Conservation (phyloP, 2,797 vertebrate genomes). For the Tragopan temminckii region DNA sequence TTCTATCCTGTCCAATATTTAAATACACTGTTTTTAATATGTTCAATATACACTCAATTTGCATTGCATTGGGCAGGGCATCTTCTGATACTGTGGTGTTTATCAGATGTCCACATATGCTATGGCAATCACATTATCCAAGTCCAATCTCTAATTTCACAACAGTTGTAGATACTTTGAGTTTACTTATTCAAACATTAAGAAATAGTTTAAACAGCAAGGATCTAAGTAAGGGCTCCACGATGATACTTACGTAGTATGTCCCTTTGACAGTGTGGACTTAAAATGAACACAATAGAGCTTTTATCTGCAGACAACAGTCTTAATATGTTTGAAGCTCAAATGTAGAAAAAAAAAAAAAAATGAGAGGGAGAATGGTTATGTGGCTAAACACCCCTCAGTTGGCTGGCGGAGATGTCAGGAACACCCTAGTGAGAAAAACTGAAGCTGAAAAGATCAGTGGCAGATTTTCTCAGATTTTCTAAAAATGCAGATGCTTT, state of each 20-base stretch:
- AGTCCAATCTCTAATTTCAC: not conserved
- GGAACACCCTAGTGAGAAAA: slow-evolving; percentile 6
- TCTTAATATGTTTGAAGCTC: not conserved
- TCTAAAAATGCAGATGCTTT: slow-evolving; percentile 29
- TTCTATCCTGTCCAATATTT: not conserved
- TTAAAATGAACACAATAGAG: not conserved
- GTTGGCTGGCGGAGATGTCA: not conserved
- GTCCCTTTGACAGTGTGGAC: not conserved
- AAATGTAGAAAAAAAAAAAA: not conserved
- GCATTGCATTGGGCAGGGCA: not conserved
- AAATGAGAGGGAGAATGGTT: not conserved
- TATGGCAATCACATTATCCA: not conserved
- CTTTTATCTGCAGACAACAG: not conserved
- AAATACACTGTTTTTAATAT: not conserved
- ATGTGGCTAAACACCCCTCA: slow-evolving; percentile 4
- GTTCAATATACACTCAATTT: not conserved
- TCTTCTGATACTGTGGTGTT: not conserved
- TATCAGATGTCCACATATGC: not conserved
- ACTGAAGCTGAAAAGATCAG: not conserved
- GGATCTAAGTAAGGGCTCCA: not conserved
- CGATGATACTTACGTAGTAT: not conserved
- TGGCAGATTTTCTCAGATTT: slow-evolving; percentile 26
- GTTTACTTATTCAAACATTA: not conserved
- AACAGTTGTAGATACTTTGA: not conserved
- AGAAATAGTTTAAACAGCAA: not conserved